A percentile compares a stretch with the other conserved stretches of the same genome.
These are phyloP conservation scores for Picathartes gymnocephalus DNA, from an alignment of 2,113 vertebrate genomes.

Conservation along the genomic window DNA sequence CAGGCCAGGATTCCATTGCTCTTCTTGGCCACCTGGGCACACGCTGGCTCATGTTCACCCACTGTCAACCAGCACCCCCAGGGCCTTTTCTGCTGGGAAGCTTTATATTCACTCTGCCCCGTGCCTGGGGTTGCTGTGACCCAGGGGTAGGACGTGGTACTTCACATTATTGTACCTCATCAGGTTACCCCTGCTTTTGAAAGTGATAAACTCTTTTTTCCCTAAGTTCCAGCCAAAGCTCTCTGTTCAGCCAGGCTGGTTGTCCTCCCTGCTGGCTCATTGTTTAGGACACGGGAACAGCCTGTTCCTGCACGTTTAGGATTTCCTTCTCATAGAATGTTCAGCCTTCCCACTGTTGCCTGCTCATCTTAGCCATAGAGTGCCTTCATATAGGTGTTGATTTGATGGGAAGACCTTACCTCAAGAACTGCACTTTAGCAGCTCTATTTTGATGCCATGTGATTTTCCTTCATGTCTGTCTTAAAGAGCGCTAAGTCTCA, in stretches of 20 bases:
- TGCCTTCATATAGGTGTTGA: neutral
- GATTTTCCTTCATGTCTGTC: neutral
- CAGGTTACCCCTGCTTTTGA: neutral
- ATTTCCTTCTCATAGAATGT: neutral
- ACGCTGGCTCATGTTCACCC: neutral
- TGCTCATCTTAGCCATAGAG: fast-evolving
- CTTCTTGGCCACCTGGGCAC: neutral
- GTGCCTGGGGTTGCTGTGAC: neutral
- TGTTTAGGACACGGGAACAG: neutral
- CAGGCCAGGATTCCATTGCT: neutral
- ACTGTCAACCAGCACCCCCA: neutral
- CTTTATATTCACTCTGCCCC: neutral
- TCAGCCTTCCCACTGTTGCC: neutral
- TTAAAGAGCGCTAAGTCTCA: neutral
- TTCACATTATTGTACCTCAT: neutral
- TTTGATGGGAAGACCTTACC: neutral
- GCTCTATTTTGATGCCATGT: neutral
- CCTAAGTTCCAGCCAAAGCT: neutral
- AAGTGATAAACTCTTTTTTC: neutral
- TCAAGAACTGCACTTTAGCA: neutral
- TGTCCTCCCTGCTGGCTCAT: fast-evolving
- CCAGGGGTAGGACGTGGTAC: fast-evolving
- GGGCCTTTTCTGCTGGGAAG: neutral
- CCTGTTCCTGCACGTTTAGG: neutral
- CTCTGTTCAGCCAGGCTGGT: neutral